A percentile compares a stretch with the other conserved stretches of the same genome.
phyloP scores from a whole-genome alignment of 2,113 vertebrate genomes.

The Cochlearius cochlearius region DNA sequence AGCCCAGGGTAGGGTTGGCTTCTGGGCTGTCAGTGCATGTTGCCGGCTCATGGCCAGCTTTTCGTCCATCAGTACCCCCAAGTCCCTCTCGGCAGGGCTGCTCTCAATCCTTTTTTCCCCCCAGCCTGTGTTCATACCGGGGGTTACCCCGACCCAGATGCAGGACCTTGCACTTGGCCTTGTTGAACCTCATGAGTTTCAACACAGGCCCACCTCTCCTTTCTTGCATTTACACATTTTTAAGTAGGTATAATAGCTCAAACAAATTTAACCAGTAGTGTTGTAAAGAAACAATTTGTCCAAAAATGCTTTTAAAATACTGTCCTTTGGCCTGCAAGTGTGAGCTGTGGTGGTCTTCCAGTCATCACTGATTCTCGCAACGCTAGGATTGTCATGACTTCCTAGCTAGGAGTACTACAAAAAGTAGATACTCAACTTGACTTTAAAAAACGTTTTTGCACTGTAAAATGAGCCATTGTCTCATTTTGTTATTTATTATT shows the following conservation, averaged over 20 bases:
- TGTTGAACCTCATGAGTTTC: no score
- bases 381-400: not conserved
- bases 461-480: not conserved
- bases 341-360: not conserved
- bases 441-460: not conserved
- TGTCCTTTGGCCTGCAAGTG: not conserved
- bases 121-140: no score
- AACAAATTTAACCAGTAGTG: not conserved
- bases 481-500: no score
- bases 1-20: no score
- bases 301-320: not conserved
- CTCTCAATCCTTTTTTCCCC: no score
- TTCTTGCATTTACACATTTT: not conserved
- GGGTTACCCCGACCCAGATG: no score
- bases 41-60: no score
- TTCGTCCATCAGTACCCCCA: no score
- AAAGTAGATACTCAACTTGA: not conserved
- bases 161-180: no score
- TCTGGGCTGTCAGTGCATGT: no score
- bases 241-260: not conserved
- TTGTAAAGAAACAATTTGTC: not conserved
- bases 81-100: no score
- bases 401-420: not conserved
- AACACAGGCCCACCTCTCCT: no score
- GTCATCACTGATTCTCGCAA: accelerated